Percentiles rank a stretch among this genome's conserved stretches.
phyloP scores from a whole-genome alignment of 2,113 vertebrate genomes.

The Picathartes gymnocephalus region DNA sequence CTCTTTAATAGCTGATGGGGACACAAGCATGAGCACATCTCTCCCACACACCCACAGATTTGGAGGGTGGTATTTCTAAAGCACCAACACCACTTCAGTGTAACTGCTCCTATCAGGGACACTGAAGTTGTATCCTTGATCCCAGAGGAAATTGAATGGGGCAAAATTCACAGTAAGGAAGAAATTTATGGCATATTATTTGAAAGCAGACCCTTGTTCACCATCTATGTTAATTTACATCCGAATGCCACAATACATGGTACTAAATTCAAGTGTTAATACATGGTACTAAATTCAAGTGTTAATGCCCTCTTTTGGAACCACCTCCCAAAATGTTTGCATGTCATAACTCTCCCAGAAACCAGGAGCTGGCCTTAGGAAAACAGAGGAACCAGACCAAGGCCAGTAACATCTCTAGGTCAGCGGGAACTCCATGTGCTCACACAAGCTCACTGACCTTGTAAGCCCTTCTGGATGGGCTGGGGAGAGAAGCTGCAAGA shows the following conservation, averaged over 20 bases:
- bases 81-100: not conserved
- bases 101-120: not conserved
- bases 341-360: not conserved
- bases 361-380: not conserved
- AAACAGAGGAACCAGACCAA: not conserved
- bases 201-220: not conserved
- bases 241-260: accelerated
- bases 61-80: not conserved
- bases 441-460: not conserved
- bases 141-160: not conserved
- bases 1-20: not conserved
- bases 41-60: not conserved
- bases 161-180: not conserved
- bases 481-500: not conserved
- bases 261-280: not conserved
- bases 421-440: not conserved
- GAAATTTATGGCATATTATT: not conserved
- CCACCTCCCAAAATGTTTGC: not conserved
- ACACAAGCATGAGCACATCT: not conserved
- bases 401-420: not conserved
- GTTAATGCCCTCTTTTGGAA: not conserved
- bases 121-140: not conserved
- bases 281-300: accelerated
- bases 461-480: not conserved
- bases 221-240: not conserved